Percentiles rank a stretch among this genome's conserved stretches.
These are phyloP conservation scores for Yponomeuta plumbellus DNA, from an alignment of 2,888 invertebrate species.

Conservation along the genomic window DNA sequence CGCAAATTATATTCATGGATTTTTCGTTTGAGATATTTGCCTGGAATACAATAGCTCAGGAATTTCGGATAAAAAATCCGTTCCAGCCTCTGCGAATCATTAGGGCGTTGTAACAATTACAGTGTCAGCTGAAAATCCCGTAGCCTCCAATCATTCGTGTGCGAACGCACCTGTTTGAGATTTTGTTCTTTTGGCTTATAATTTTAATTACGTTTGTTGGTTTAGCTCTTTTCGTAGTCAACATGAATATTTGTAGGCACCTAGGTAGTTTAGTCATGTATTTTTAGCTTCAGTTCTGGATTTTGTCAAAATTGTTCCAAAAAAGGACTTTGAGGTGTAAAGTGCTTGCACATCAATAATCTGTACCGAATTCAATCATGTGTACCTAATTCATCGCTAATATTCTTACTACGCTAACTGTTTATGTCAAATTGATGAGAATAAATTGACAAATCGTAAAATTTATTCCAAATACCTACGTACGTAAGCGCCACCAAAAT, in stretches of 20 bases:
- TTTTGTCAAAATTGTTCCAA: too few relatives aligned
- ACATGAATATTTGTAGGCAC: too few relatives aligned
- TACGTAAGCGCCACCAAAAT: neutral
- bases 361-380: too few relatives aligned
- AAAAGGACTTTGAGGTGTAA: too few relatives aligned
- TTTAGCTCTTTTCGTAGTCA: too few relatives aligned
- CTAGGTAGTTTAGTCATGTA: too few relatives aligned
- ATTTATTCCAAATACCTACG: neutral
- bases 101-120: constrained; percentile 28
- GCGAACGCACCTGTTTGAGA: constrained; percentile 58
- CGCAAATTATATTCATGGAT: neutral
- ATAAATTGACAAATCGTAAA: neutral
- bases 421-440: too few relatives aligned
- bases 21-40: neutral
- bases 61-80: constrained; percentile 13
- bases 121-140: constrained; percentile 30
- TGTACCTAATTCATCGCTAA: too few relatives aligned
- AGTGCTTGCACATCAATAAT: too few relatives aligned
- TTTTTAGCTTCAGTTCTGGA: too few relatives aligned
- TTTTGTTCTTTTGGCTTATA: constrained; percentile 35
- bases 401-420: too few relatives aligned
- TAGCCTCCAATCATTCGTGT: constrained; percentile 40
- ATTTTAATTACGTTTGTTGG: constrained; percentile 29
- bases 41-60: neutral
- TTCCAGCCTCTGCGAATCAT: constrained; percentile 13